Conservation (phyloP, 2,113 vertebrate genomes). For the Lepus timidus region DNA sequence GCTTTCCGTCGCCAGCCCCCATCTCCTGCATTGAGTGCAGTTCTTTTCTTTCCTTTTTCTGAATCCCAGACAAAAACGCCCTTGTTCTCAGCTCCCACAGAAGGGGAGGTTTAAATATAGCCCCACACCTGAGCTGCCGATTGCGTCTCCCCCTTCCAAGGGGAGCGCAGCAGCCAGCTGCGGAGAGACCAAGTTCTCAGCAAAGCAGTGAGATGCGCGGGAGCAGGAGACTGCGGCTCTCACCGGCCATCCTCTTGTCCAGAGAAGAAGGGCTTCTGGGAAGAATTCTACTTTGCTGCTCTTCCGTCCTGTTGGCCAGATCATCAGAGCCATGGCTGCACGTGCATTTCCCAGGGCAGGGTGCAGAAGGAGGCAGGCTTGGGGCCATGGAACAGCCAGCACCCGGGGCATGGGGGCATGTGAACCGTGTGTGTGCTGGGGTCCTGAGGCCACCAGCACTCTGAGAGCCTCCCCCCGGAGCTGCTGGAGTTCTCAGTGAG, state of each 20-base stretch:
- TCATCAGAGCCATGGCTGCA: slow-evolving; percentile 59
- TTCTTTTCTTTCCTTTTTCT: slow-evolving; percentile 75
- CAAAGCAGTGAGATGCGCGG: slow-evolving; percentile 74
- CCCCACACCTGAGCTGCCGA: slow-evolving; percentile 81
- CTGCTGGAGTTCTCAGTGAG: not conserved
- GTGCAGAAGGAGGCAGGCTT: not conserved
- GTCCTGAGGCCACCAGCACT: not conserved
- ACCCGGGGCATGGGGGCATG: not conserved
- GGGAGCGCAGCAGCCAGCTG: slow-evolving; percentile 74
- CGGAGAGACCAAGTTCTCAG: slow-evolving; percentile 66
- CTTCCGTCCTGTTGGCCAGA: slow-evolving; percentile 77
- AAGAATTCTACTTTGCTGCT: slow-evolving; percentile 73
- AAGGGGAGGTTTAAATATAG: slow-evolving; percentile 83
- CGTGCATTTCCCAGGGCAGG: not conserved
- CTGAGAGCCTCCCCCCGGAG: slow-evolving; percentile 13
- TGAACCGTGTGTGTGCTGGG: slow-evolving; percentile 11
- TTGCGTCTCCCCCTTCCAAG: slow-evolving; percentile 74
- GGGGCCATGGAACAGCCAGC: slow-evolving; percentile 42
- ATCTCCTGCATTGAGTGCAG: slow-evolving; percentile 58
- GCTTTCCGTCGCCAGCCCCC: slow-evolving; percentile 57
- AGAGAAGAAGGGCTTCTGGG: slow-evolving; percentile 76
- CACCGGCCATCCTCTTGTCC: slow-evolving; percentile 69
- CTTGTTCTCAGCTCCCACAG: slow-evolving; percentile 77
- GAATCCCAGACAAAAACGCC: slow-evolving; percentile 76
- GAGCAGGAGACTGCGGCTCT: slow-evolving; percentile 72